phyloP scores from a whole-genome alignment of 2,113 vertebrate species.

The Neomonachus schauinslandi region DNA sequence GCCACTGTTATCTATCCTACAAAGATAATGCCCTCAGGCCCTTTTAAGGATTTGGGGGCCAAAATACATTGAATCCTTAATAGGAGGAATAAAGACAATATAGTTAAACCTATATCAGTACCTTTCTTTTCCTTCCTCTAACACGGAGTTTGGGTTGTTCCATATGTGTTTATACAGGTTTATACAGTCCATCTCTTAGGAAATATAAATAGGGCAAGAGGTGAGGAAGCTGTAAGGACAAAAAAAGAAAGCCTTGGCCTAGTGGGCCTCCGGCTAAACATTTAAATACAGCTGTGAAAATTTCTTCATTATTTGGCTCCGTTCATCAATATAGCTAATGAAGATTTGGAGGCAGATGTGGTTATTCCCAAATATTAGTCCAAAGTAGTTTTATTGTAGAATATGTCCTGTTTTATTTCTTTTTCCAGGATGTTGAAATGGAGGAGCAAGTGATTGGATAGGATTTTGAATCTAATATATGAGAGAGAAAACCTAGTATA shows the following conservation, averaged over 20 bases:
- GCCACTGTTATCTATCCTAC: no score
- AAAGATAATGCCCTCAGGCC: neutral
- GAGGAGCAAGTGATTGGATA: neutral
- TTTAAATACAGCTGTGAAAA: neutral
- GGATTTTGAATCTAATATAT: constrained; percentile 1
- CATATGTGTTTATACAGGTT: neutral
- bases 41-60: neutral
- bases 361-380: neutral
- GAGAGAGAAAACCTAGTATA: neutral
- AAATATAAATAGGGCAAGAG: neutral
- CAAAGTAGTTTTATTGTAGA: neutral
- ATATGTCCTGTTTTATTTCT: neutral
- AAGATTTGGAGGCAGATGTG: neutral
- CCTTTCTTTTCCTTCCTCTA: neutral
- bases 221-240: neutral
- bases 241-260: neutral
- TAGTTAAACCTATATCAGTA: neutral
- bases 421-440: neutral
- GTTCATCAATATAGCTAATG: neutral
- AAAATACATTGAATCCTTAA: neutral
- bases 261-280: neutral
- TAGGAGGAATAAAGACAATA: neutral
- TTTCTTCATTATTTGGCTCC: neutral
- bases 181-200: neutral
- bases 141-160: neutral